Evolutionary conservation across 30 jellyfish, hydroid and myxozoan genomes (phyloP).

Genomic region (Chrysaora quinquecirrha): DNA sequence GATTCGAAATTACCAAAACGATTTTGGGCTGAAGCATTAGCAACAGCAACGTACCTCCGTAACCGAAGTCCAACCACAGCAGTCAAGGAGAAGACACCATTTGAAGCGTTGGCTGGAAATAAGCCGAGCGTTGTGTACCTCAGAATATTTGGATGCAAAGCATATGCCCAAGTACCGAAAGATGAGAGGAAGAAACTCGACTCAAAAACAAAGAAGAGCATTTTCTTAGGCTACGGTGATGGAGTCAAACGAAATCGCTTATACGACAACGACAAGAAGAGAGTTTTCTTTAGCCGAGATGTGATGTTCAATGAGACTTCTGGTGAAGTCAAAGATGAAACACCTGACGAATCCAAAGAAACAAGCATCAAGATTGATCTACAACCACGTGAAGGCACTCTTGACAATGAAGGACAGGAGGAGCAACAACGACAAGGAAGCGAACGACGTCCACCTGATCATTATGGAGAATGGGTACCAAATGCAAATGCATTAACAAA

Average conservation of each 20-base stretch:
- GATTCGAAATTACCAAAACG: slow-evolving; percentile 20
- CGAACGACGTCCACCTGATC: no score
- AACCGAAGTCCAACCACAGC: slow-evolving; percentile 56
- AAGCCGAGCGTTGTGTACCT: slow-evolving; percentile 57
- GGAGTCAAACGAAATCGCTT: slow-evolving; percentile 38
- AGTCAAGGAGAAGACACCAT: slow-evolving; percentile 48
- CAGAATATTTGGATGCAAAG: slow-evolving; percentile 59
- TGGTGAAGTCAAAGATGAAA: not conserved
- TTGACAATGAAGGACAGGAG: not conserved
- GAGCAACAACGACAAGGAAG: no score
- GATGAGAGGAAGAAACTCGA: slow-evolving; percentile 53
- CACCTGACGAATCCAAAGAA: not conserved
- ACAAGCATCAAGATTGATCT: slow-evolving; percentile 17
- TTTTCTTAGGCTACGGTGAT: slow-evolving; percentile 39
- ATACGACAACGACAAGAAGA: slow-evolving; percentile 7
- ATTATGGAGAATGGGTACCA: no score
- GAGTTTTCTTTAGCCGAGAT: slow-evolving; percentile 24
- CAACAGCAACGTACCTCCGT: slow-evolving; percentile 59
- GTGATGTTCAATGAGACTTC: slow-evolving; percentile 29
- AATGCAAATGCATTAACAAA: no score
- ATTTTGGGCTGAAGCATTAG: slow-evolving; percentile 64
- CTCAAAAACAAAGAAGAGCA: slow-evolving; percentile 25
- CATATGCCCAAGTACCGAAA: slow-evolving; percentile 62
- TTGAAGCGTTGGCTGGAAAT: slow-evolving; percentile 50
- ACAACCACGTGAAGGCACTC: not conserved